Percentiles rank a stretch among this genome's conserved stretches.
Evolutionary conservation across 2,113 vertebrate genomes (phyloP).

Genomic region (Corydoras maculifer): DNA sequence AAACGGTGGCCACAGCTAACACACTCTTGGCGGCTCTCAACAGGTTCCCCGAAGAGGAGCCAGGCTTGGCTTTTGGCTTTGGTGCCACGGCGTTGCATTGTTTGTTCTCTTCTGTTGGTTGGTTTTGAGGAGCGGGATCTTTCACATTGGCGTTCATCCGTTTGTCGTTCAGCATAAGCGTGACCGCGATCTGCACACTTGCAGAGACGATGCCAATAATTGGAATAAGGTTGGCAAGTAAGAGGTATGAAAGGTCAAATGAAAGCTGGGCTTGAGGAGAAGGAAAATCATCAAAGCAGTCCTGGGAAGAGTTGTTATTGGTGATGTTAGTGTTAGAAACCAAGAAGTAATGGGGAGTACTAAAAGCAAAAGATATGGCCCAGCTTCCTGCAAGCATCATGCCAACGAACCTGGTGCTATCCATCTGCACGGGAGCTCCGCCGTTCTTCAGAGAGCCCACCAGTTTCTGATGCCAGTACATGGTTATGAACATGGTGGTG

Average conservation of each 20-base stretch:
- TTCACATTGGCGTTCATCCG: constrained; percentile 40
- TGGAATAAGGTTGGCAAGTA: constrained; percentile 56
- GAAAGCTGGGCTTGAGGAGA: constrained; percentile 14
- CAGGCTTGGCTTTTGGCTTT: constrained; percentile 38
- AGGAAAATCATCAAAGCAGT: constrained; percentile 54
- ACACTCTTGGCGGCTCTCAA: constrained; percentile 66
- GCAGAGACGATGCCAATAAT: constrained; percentile 50
- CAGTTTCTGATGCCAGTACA: constrained; percentile 70
- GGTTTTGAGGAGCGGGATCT: background rate
- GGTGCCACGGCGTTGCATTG: constrained; percentile 40
- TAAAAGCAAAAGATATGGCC: constrained; percentile 52
- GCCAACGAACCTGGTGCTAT: constrained; percentile 50
- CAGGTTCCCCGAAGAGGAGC: constrained; percentile 37
- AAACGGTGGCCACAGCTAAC: constrained; percentile 62
- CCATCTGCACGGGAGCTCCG: constrained; percentile 52
- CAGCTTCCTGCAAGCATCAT: constrained; percentile 58
- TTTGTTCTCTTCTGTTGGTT: background rate
- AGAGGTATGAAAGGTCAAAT: constrained; percentile 57
- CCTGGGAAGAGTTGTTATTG: constrained; percentile 39
- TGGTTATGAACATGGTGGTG: constrained; percentile 65
- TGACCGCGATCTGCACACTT: constrained; percentile 56
- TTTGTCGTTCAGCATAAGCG: constrained; percentile 52
- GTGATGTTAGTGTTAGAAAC: background rate
- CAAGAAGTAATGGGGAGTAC: constrained; percentile 55
- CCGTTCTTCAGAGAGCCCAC: constrained; percentile 61